A percentile compares a stretch with the other conserved stretches of the same genome.
These are phyloP conservation scores for Patella pellucida DNA, from an alignment of 2,888 invertebrate species.

Conservation along the genomic window DNA sequence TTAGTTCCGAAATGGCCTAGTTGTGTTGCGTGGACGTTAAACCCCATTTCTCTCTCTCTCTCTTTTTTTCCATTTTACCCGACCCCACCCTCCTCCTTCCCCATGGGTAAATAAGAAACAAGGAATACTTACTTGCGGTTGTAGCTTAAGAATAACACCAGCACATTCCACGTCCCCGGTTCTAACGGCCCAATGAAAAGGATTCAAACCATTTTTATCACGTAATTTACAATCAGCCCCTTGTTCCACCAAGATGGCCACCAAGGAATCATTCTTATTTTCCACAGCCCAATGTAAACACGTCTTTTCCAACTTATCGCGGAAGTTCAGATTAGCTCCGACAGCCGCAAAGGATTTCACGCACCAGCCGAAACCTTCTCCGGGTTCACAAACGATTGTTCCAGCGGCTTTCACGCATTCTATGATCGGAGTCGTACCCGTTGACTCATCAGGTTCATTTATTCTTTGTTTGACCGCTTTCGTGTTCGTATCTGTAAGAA, in stretches of 20 bases:
- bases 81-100: slow-evolving; percentile 6
- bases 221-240: slow-evolving; percentile 39
- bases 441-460: slow-evolving; percentile 42
- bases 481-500: slow-evolving; percentile 12
- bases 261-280: slow-evolving; percentile 35
- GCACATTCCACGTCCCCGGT: slow-evolving; percentile 41
- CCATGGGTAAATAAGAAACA: too few relatives aligned
- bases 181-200: slow-evolving; percentile 44
- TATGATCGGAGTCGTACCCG: slow-evolving; percentile 43
- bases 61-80: background rate
- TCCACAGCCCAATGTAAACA: slow-evolving; percentile 46
- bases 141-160: slow-evolving; percentile 32
- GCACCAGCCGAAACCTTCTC: slow-evolving; percentile 41
- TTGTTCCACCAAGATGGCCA: slow-evolving; percentile 35
- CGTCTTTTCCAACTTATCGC: slow-evolving; percentile 43
- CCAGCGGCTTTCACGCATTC: slow-evolving; percentile 41
- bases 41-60: background rate
- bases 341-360: slow-evolving; percentile 39
- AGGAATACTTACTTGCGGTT: slow-evolving; percentile 34
- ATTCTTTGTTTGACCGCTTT: slow-evolving; percentile 11
- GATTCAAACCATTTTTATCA: slow-evolving; percentile 45
- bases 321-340: slow-evolving; percentile 43
- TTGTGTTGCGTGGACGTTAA: too few relatives aligned
- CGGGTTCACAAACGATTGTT: slow-evolving; percentile 6
- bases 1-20: too few relatives aligned